Percentiles rank a stretch among this genome's conserved stretches.
Evolutionary conservation across 2,888 invertebrate species (phyloP).

Genomic region (Danaus chrysippus): DNA sequence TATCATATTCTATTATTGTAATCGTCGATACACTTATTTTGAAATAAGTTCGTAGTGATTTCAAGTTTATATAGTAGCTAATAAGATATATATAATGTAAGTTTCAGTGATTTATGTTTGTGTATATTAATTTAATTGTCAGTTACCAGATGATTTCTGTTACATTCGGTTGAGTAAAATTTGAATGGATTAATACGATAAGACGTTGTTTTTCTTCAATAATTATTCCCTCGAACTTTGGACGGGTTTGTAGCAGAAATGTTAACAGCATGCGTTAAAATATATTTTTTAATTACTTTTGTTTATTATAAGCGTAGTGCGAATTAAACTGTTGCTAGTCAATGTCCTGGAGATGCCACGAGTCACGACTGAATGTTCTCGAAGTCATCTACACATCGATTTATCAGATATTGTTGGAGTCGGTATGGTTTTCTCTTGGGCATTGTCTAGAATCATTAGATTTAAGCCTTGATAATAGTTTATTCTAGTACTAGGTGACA

Average conservation of each 20-base stretch:
- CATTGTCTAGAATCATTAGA: slow-evolving; percentile 37
- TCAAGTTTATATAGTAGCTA: slow-evolving; percentile 62
- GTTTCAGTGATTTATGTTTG: slow-evolving; percentile 66
- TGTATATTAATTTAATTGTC: slow-evolving; percentile 72
- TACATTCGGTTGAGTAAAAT: slow-evolving; percentile 74
- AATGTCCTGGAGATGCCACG: slow-evolving; percentile 39
- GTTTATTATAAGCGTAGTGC: slow-evolving; percentile 62
- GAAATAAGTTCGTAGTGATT: slow-evolving; percentile 69
- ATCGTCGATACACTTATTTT: slow-evolving; percentile 71
- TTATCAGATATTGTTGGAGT: slow-evolving; percentile 2
- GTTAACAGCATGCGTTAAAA: slow-evolving; percentile 43
- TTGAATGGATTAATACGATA: slow-evolving; percentile 63
- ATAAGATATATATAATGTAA: slow-evolving; percentile 55
- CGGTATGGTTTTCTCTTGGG: slow-evolving; percentile 30
- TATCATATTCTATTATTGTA: slow-evolving; percentile 72
- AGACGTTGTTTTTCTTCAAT: slow-evolving; percentile 70
- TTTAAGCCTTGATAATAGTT: slow-evolving; percentile 64
- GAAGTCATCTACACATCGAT: slow-evolving; percentile 6
- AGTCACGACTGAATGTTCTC: slow-evolving; percentile 4
- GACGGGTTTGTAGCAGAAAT: slow-evolving; percentile 38
- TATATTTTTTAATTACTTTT: slow-evolving; percentile 44
- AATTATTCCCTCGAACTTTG: slow-evolving; percentile 56
- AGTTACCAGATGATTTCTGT: slow-evolving; percentile 76
- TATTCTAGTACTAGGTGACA: slow-evolving; percentile 66
- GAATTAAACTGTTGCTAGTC: slow-evolving; percentile 49